A percentile compares a stretch with the other conserved stretches of the same genome.
Evolutionary conservation across 2,797 vertebrate species (phyloP).

Genomic region (Sebastes cheni): DNA sequence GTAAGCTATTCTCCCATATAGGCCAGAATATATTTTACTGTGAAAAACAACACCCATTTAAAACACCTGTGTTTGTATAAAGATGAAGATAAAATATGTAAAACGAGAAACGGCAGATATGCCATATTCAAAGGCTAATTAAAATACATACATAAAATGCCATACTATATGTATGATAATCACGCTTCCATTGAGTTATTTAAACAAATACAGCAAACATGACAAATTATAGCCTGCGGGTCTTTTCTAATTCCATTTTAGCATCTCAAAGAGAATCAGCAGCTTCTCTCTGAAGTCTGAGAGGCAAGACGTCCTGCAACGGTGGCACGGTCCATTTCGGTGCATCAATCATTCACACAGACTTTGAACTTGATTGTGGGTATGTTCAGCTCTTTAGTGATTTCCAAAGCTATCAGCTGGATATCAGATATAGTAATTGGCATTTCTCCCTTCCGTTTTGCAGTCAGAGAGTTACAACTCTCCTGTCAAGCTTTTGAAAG

Average conservation of each 20-base stretch:
- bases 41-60: not conserved
- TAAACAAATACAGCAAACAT: constrained; percentile 40
- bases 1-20: not conserved
- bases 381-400: constrained; percentile 52
- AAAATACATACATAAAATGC: not conserved
- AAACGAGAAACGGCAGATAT: not conserved
- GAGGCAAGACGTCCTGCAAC: constrained; percentile 42
- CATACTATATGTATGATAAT: not conserved
- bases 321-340: constrained; percentile 41
- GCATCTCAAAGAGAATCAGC: constrained; percentile 55
- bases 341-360: constrained; percentile 51
- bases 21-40: not conserved
- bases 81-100: too few species aligned
- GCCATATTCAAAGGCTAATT: not conserved
- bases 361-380: constrained; percentile 59
- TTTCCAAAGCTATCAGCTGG: constrained; percentile 59
- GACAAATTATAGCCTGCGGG: constrained; percentile 22
- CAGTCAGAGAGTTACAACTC: constrained; percentile 19
- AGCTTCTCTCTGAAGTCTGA: constrained; percentile 55
- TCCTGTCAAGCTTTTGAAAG: constrained; percentile 28
- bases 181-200: not conserved
- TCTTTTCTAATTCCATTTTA: constrained; percentile 49
- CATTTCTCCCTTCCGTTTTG: constrained; percentile 29
- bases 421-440: constrained; percentile 43
- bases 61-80: not conserved